Evolutionary conservation across 2,797 vertebrate species (phyloP), one percentile per base, ranked within the genome.

Genomic region (Gephyroberyx darwinii): DNA sequence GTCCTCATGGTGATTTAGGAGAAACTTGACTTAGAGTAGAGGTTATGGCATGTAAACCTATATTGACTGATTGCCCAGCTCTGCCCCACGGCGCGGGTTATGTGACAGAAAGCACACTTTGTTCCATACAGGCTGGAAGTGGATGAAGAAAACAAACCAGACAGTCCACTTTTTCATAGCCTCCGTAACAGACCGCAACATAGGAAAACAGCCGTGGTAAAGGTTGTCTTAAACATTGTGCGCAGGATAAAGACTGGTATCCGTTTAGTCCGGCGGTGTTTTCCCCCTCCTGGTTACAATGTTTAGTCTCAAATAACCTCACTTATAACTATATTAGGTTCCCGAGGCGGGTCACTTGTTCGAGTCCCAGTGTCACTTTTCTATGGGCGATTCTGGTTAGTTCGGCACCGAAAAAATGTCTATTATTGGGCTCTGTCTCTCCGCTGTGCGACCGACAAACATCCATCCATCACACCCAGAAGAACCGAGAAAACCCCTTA

Each of bases 1-100:
- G 77, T 93, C 93, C 96, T 95, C 96, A 98, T 98, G 86, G 65
- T 79, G 75, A 14, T 67, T 37, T 41, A 39, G 22, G 75, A 13
- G 66, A 67, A 60, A 62, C 77, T 63, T 61, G 75, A 82, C 59
- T 64, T 48, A 17, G 33, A 19, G 30, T 3, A 2, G 66, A 54
- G 2, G 56, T 47, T 66, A 45, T 16, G 43, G 22, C 74, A 56
- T 39, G 41, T 2, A 75, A 22, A 8, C 22, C 37, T n/a, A 57
- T 8, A n/a, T 8, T 8, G 31, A 57, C 48, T 22, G 67, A 70
- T 6, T 64, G 59, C 58, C 74, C 6, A 69, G 58, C 22, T 76
- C 74, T 69, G 65, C 43, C 74, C 78, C 66, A 62, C 67, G 53
- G 63, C 26, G 69, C 75, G 67, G 71, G 69, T 77, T 82, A 20